These are phyloP conservation scores for Wiebesia pumilae DNA, from an alignment of 1,140 invertebrate species.

Conservation along the genomic window DNA sequence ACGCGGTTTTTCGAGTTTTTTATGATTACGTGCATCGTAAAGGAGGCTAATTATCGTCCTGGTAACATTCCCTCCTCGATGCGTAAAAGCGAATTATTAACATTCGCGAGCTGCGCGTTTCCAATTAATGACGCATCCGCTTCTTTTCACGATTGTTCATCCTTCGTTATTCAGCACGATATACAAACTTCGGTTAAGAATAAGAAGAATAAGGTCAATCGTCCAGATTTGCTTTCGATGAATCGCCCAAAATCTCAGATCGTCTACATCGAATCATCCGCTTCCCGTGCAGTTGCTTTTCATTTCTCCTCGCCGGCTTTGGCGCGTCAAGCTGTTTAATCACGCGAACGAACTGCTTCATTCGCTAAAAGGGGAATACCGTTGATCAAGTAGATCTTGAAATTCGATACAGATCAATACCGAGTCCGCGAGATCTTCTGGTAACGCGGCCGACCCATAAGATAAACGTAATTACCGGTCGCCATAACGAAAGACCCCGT, in stretches of 20 bases:
- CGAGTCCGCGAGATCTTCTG: background rate
- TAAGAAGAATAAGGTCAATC: no score
- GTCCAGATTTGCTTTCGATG: background rate
- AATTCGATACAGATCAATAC: background rate
- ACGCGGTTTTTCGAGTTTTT: background rate
- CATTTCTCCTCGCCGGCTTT: background rate
- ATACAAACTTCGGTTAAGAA: background rate
- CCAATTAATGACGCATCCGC: background rate
- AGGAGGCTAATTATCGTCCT: background rate
- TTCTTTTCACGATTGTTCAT: background rate
- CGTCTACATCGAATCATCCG: background rate
- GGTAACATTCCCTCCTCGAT: background rate
- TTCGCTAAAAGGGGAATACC: background rate
- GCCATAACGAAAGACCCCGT: background rate
- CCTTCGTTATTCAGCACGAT: no score
- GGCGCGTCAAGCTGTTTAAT: background rate
- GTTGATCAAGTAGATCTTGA: background rate
- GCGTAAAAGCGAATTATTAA: background rate
- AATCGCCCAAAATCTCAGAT: background rate
- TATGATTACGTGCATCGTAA: background rate
- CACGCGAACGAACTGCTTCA: background rate
- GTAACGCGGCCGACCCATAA: background rate
- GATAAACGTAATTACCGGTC: background rate
- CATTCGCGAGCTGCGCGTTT: background rate
- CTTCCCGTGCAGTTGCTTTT: background rate